Conservation (phyloP, 2,113 vertebrate genomes). For the Tychaedon coryphoeus region DNA sequence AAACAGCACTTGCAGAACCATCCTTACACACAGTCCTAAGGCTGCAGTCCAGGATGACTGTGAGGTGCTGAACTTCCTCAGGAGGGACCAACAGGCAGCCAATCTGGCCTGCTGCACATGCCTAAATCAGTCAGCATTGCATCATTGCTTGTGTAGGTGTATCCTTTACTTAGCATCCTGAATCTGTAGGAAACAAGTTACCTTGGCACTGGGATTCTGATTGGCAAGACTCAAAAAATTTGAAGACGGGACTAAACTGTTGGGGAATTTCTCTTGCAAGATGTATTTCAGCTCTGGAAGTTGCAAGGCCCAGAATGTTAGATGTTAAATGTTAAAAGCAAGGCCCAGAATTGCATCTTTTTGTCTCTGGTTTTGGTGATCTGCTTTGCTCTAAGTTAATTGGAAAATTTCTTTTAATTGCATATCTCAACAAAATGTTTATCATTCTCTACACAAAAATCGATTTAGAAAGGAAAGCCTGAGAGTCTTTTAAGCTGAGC, state of each 20-base stretch:
- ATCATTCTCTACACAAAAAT: background rate
- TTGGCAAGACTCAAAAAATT: background rate
- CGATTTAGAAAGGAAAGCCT: constrained; percentile 1
- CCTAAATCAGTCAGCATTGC: background rate
- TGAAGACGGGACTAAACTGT: background rate
- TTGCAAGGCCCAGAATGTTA: too few species aligned
- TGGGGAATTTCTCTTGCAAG: background rate
- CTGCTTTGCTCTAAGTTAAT: background rate
- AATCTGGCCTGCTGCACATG: background rate
- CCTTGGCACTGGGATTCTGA: background rate
- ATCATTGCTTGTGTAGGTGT: constrained; percentile 4
- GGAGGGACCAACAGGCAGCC: background rate
- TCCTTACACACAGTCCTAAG: background rate
- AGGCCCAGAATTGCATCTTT: background rate
- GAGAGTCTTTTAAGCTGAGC: background rate
- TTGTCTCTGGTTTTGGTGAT: background rate
- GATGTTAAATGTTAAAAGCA: background rate
- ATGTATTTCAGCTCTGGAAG: background rate
- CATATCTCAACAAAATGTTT: background rate
- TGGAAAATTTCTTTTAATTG: background rate
- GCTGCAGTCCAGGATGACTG: background rate
- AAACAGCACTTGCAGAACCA: background rate
- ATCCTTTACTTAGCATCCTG: constrained; percentile 33
- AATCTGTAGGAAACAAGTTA: constrained; percentile 6
- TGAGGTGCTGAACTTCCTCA: background rate